A percentile compares a stretch with the other conserved stretches of the same genome.
Evolutionary conservation across 2,888 invertebrate species (phyloP).

Genomic region (Conchocele bisecta): DNA sequence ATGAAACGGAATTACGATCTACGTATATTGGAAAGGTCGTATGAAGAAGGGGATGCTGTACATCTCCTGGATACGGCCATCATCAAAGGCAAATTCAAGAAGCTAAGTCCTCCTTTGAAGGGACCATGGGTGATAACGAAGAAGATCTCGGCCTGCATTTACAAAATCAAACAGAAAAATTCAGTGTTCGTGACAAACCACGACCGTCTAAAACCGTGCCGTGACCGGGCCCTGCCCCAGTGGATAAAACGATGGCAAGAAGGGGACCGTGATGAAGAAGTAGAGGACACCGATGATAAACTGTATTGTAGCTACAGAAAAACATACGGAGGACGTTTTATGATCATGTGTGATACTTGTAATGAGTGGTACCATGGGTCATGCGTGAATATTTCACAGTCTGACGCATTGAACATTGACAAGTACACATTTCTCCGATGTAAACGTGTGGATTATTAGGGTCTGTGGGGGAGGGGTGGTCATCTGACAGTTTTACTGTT

Average conservation of each 20-base stretch:
- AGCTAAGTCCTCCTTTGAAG: too few species aligned
- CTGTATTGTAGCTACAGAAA: constrained; percentile 1
- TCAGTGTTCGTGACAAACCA: not conserved
- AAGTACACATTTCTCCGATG: too few species aligned
- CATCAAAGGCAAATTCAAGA: constrained; percentile 14
- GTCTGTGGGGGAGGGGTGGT: too few species aligned
- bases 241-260: not conserved
- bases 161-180: constrained; percentile 9
- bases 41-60: constrained; percentile 8
- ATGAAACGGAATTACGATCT: constrained; percentile 35
- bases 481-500: too few species aligned
- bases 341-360: constrained; percentile 14
- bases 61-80: constrained; percentile 22
- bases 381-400: constrained; percentile 14
- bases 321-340: not conserved
- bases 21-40: not conserved
- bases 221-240: not conserved
- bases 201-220: constrained; percentile 1
- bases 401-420: too few species aligned
- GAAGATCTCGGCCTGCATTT: constrained; percentile 3
- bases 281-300: not conserved
- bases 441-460: too few species aligned
- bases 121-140: constrained; percentile 2
- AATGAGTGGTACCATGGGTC: constrained; percentile 19
- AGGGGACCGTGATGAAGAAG: not conserved